phyloP scores from a whole-genome alignment of 2,888 invertebrate species.

The Polyploca ridens region DNA sequence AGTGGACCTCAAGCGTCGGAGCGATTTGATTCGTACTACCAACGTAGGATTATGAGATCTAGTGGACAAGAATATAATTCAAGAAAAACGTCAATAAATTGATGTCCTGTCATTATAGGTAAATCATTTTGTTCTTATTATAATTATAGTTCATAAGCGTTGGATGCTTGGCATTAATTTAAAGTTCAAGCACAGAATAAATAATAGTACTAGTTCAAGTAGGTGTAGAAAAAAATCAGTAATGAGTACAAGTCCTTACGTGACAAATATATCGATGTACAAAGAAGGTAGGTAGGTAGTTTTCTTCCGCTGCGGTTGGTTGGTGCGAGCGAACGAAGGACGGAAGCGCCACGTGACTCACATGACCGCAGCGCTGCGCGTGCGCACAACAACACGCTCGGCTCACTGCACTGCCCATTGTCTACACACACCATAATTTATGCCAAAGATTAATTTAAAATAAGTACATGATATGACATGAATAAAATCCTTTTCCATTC shows the following conservation, averaged over 20 bases:
- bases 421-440: conserved; percentile 49
- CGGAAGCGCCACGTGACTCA: conserved; percentile 73
- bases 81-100: too few relatives aligned
- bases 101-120: not conserved
- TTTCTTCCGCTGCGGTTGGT: conserved; percentile 63
- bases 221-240: not conserved
- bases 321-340: conserved; percentile 35
- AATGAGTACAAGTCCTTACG: not conserved
- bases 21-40: too few relatives aligned
- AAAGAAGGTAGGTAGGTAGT: conserved; percentile 29
- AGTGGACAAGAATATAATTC: not conserved
- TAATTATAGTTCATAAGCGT: too few relatives aligned
- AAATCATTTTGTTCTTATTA: not conserved
- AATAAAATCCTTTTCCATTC: not conserved
- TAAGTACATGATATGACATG: not conserved
- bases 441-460: conserved; percentile 34
- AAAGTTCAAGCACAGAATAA: not conserved
- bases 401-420: conserved; percentile 67
- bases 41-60: too few relatives aligned
- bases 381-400: conserved; percentile 39
- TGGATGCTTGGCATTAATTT: not conserved
- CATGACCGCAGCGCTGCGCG: conserved; percentile 51
- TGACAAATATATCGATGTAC: not conserved
- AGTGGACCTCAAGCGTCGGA: too few relatives aligned
- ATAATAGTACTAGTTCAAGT: not conserved